Percentiles rank a stretch among this genome's conserved stretches.
These are phyloP conservation scores for Chrysomela aeneicollis DNA, from an alignment of 2,888 invertebrate species.

Conservation along the genomic window DNA sequence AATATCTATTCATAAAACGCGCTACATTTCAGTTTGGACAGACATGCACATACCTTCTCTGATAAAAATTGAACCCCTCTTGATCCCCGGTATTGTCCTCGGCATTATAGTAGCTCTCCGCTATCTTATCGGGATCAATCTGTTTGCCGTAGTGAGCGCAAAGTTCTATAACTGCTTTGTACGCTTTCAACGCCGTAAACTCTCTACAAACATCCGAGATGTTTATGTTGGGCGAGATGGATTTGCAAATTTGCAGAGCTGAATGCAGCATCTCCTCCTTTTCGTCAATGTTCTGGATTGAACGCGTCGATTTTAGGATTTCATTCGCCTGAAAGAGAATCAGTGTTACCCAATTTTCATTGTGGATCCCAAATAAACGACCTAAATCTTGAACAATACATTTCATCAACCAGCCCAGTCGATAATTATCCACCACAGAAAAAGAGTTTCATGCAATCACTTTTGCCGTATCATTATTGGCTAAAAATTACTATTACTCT, in stretches of 20 bases:
- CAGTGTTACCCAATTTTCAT: too few species aligned
- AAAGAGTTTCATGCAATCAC: too few species aligned
- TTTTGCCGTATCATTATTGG: too few species aligned
- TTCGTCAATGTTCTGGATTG: slow-evolving; percentile 76
- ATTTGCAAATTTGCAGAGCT: slow-evolving; percentile 86
- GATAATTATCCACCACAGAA: too few species aligned
- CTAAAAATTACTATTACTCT: too few species aligned
- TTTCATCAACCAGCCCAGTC: too few species aligned
- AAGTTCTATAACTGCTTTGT: slow-evolving; percentile 88
- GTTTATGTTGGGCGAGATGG: slow-evolving; percentile 88
- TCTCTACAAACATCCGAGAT: slow-evolving; percentile 85
- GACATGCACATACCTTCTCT: slow-evolving; percentile 44
- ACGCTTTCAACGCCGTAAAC: slow-evolving; percentile 81
- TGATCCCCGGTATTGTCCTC: slow-evolving; percentile 84
- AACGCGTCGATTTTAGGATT: slow-evolving; percentile 82
- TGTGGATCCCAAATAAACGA: too few species aligned
- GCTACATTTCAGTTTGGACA: too few species aligned
- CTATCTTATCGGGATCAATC: slow-evolving; percentile 89
- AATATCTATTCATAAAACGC: too few species aligned
- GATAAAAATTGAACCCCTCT: slow-evolving; percentile 67
- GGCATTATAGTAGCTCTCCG: slow-evolving; percentile 85
- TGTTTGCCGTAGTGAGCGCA: slow-evolving; percentile 84
- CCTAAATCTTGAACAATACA: too few species aligned
- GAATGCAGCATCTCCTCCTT: slow-evolving; percentile 79
- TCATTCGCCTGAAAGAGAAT: slow-evolving; percentile 76